Percentiles rank a stretch among this genome's conserved stretches.
phyloP scores from a whole-genome alignment of 2,888 invertebrate species.

The Cephus pulcher region DNA sequence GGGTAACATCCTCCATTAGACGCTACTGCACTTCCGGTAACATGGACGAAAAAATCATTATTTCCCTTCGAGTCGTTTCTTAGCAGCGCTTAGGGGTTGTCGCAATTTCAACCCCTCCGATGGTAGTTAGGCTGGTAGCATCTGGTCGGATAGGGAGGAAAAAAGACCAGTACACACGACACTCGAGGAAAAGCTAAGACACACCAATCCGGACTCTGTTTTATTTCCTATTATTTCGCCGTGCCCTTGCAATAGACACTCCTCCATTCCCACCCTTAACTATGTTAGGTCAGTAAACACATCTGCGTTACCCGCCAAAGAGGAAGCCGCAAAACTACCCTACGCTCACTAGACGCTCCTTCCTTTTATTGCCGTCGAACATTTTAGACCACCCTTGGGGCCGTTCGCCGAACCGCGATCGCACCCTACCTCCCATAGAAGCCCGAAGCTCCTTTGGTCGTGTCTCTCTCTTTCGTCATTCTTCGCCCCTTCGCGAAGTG shows the following conservation, averaged over 20 bases:
- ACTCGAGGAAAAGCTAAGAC: conserved; percentile 12
- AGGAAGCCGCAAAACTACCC: conserved; percentile 27
- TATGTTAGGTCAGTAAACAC: conserved; percentile 45
- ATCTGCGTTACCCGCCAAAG: conserved; percentile 27
- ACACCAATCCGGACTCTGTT: conserved; percentile 26
- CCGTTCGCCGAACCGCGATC: not conserved
- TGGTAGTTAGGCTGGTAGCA: not conserved
- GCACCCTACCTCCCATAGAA: not conserved
- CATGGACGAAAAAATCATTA: not conserved
- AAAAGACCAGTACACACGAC: not conserved
- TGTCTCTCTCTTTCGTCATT: not conserved
- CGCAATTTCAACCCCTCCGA: not conserved
- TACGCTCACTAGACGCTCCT: conserved; percentile 3
- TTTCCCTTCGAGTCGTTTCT: not conserved
- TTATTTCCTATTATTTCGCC: conserved; percentile 43
- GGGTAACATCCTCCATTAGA: not conserved
- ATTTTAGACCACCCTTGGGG: conserved; percentile 32
- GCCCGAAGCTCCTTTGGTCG: not conserved
- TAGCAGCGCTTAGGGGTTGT: not conserved
- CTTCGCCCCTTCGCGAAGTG: not conserved
- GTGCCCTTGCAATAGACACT: conserved; percentile 30
- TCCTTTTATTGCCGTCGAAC: conserved; percentile 33
- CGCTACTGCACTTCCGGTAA: not conserved
- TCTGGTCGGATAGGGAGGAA: not conserved
- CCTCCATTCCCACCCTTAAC: conserved; percentile 28